Conservation (phyloP, 2,113 vertebrate species). For the Conger conger region DNA sequence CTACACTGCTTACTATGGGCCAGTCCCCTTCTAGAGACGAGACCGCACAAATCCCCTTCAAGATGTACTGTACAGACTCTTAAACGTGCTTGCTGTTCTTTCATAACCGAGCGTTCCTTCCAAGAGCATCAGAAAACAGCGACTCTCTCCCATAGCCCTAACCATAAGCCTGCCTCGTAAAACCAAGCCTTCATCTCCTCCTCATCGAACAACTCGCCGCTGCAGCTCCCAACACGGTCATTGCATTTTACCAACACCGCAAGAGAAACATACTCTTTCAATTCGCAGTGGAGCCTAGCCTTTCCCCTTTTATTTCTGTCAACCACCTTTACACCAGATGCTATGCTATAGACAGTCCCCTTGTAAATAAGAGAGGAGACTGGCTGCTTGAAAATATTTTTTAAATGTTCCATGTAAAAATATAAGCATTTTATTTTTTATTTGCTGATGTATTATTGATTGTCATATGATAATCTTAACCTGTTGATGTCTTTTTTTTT, state of each 20-base stretch:
- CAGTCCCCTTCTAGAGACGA: constrained; percentile 62
- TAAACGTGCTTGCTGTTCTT: neutral
- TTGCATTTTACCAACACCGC: neutral
- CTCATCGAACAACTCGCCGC: neutral
- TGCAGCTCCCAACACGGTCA: neutral
- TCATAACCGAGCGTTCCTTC: neutral
- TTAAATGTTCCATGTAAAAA: neutral
- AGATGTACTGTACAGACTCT: neutral
- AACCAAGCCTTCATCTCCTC: neutral
- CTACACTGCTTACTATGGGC: constrained; percentile 73
- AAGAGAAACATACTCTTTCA: neutral
- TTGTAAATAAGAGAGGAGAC: neutral
- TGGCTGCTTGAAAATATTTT: neutral
- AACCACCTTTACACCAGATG: neutral
- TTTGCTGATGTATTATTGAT: constrained; percentile 10
- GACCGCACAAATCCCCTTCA: neutral
- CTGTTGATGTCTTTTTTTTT: neutral
- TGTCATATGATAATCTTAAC: neutral
- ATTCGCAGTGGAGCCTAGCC: neutral
- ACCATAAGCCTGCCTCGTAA: neutral
- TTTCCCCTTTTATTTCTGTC: neutral
- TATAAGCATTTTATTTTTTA: neutral
- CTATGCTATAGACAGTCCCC: neutral
- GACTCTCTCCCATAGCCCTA: neutral
- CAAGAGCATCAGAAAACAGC: neutral